Conservation (phyloP, 2,113 vertebrate species). For the Agelaius phoeniceus region DNA sequence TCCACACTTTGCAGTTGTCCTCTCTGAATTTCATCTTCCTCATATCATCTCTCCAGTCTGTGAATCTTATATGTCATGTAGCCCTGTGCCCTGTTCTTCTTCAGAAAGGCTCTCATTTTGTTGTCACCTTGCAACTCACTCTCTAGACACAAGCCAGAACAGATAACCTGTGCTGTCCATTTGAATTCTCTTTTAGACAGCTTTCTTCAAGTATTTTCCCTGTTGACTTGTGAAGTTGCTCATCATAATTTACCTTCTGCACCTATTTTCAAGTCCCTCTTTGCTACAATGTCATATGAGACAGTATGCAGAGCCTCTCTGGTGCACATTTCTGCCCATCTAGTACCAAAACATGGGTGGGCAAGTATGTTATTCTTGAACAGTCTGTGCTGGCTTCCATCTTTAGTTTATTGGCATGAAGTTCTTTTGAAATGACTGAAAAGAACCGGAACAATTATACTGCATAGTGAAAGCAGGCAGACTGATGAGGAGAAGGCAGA, state of each 20-base stretch:
- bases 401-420: background rate
- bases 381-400: background rate
- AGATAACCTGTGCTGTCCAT: background rate
- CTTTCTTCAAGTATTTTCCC: background rate
- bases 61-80: background rate
- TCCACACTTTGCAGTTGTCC: background rate
- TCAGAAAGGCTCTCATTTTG: background rate
- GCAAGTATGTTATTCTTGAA: background rate
- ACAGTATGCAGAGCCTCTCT: background rate
- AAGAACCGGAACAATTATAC: background rate
- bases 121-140: background rate
- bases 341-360: background rate
- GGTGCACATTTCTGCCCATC: background rate
- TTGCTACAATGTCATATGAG: background rate
- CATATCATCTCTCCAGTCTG: background rate
- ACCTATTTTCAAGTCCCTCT: background rate
- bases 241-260: background rate
- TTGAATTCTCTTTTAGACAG: background rate
- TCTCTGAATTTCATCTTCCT: background rate
- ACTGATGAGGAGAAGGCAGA: background rate
- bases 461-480: background rate
- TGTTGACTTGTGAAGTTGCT: background rate
- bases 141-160: background rate
- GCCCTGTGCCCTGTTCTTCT: background rate
- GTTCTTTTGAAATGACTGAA: background rate